Evolutionary conservation across 2,113 vertebrate species (phyloP), one percentile per base, ranked within the genome.

Genomic region (Ammodytes dubius): DNA sequence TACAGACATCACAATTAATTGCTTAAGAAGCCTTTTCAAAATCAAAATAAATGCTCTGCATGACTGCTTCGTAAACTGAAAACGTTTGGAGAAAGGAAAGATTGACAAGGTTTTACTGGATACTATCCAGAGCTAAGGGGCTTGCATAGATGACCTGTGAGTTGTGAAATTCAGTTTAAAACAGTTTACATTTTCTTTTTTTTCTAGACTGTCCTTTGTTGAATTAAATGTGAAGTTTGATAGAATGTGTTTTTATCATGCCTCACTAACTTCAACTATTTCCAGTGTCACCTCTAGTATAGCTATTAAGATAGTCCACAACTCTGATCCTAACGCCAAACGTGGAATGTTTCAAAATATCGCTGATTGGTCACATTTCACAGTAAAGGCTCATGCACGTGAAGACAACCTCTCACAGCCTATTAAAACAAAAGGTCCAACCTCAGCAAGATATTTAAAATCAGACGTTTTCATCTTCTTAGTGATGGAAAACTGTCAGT

Each of bases 71-170:
- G 42, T 42, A 10, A 42, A 82, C 47, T 27, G 68, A 27, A 27
- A 39, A 69, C 13, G 19, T 50, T 37, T 50, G 5, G 47, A 15
- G 10, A 58, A 57, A 54, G 50, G 3, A 54, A 7, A 7, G 63
- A 65, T 27, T 57, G 58, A 56, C 3, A 43, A 53, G n/a, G 47
- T 61, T 58, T 52, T 27, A 70, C 45, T 77, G 75, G 81, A 80
- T 74, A 68, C 63, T 74, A 59, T 89, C 86, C 90, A 90, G 88
- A 88, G 89, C 83, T 85, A 43, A 15, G 35, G 76, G 70, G 63
- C 49, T 87, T 94, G 88, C 92, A 93, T 91, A 92, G 86, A 84
- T 75, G 81, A 60, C 52, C 50, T 50, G 50, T 54, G 65, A 79
- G 68, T 5, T 54, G 54, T 53, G 40, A 70, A 42, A 81, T 53